phyloP scores from a whole-genome alignment of 2,797 vertebrate species.

The Coreius guichenoti region DNA sequence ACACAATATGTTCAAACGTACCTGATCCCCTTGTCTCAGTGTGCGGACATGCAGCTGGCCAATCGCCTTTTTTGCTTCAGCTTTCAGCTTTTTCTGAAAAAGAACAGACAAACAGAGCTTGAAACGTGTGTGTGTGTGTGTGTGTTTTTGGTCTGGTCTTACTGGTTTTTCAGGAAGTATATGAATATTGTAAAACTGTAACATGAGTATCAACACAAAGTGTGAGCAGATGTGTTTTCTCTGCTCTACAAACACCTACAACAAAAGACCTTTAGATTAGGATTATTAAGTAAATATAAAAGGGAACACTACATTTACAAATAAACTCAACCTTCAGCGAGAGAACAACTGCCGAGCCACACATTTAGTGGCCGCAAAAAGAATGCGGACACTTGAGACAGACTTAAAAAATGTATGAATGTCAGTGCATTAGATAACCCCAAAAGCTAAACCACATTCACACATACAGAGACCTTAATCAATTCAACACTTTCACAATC shows the following conservation, averaged over 20 bases:
- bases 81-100: conserved; percentile 82
- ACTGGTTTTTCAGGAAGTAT: conserved; percentile 33
- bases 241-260: neutral
- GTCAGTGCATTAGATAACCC: neutral
- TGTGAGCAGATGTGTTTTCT: neutral
- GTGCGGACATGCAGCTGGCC: conserved; percentile 81
- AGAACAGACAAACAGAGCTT: conserved; percentile 22
- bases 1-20: neutral
- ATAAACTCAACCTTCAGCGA: neutral
- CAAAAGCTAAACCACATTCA: neutral
- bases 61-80: conserved; percentile 84
- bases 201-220: neutral
- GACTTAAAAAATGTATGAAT: conserved; percentile 1
- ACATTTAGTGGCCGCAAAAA: neutral
- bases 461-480: neutral
- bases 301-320: neutral
- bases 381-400: neutral
- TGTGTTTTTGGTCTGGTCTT: conserved; percentile 9
- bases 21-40: conserved; percentile 81
- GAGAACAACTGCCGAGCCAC: neutral
- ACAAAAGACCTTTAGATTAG: neutral
- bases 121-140: too few relatives aligned
- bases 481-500: neutral
- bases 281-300: neutral
- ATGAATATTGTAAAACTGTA: conserved; percentile 27